Conservation (phyloP, 1,140 invertebrate genomes). For the Drosophila varians region DNA sequence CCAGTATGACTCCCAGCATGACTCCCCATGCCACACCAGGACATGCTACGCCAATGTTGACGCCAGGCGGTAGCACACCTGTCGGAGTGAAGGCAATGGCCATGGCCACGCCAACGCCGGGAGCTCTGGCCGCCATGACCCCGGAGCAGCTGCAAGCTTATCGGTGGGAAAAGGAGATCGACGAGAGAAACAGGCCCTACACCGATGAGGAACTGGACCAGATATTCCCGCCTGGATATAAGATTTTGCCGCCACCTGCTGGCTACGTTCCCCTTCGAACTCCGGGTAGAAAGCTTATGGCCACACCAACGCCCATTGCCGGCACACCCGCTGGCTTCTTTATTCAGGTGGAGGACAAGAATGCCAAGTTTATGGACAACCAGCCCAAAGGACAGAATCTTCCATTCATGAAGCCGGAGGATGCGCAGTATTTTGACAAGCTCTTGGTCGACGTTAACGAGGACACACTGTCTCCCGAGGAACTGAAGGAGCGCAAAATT, state of each 20-base stretch:
- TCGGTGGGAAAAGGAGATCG: constrained; percentile 99
- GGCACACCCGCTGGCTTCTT: constrained; percentile 97
- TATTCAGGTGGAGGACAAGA: constrained; percentile 94
- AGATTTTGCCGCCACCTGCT: constrained; percentile 97
- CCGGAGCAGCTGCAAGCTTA: constrained; percentile 99
- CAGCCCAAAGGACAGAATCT: constrained; percentile 97
- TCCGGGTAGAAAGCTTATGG: constrained; percentile 97
- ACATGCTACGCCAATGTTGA: constrained; percentile 86
- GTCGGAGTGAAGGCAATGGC: constrained; percentile 98
- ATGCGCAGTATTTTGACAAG: constrained; percentile 99
- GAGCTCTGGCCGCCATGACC: constrained; percentile 98
- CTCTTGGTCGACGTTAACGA: constrained; percentile 99
- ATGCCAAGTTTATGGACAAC: constrained; percentile 95
- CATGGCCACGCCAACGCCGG: constrained; percentile 98
- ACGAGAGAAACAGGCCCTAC: constrained; percentile 97
- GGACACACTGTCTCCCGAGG: constrained; percentile 96
- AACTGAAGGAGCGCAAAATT: constrained; percentile 99
- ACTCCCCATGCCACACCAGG: constrained; percentile 87
- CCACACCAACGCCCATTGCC: constrained; percentile 98
- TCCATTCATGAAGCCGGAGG: constrained; percentile 99
- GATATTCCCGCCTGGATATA: constrained; percentile 99
- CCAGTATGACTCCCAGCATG: constrained; percentile 88
- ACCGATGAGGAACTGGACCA: constrained; percentile 98
- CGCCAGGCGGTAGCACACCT: constrained; percentile 92
- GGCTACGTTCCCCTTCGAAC: constrained; percentile 99